Evolutionary conservation across 2,797 vertebrate species (phyloP).

Genomic region (Onychomys arenicola): DNA sequence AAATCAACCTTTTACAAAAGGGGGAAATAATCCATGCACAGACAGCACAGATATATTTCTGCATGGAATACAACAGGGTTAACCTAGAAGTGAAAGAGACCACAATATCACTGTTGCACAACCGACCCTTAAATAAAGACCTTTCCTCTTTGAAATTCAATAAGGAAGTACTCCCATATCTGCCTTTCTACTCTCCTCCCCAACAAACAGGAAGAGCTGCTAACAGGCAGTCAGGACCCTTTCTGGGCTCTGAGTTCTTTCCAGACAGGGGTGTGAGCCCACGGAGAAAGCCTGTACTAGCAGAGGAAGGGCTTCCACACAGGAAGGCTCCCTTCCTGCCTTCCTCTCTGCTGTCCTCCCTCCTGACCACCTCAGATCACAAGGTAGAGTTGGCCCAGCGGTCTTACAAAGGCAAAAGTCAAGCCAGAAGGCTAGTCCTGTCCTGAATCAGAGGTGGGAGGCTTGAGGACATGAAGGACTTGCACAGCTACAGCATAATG

Average conservation of each 20-base stretch:
- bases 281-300: neutral
- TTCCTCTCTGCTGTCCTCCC: neutral
- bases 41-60: neutral
- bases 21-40: neutral
- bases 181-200: neutral
- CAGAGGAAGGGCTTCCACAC: neutral
- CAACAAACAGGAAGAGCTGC: neutral
- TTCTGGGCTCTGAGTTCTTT: neutral
- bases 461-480: accelerated
- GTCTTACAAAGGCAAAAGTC: neutral
- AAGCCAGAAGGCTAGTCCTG: neutral
- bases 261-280: neutral
- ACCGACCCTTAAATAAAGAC: neutral
- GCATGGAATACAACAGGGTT: neutral
- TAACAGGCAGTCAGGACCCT: neutral
- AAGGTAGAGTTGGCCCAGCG: neutral
- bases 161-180: neutral
- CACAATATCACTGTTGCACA: neutral
- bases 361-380: neutral
- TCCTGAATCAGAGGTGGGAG: neutral
- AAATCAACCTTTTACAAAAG: conserved; percentile 7
- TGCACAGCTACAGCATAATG: neutral
- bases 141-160: neutral
- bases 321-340: neutral
- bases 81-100: neutral